These are phyloP conservation scores for Ditula angustiorana DNA, from an alignment of 2,888 invertebrate species.

Conservation along the genomic window DNA sequence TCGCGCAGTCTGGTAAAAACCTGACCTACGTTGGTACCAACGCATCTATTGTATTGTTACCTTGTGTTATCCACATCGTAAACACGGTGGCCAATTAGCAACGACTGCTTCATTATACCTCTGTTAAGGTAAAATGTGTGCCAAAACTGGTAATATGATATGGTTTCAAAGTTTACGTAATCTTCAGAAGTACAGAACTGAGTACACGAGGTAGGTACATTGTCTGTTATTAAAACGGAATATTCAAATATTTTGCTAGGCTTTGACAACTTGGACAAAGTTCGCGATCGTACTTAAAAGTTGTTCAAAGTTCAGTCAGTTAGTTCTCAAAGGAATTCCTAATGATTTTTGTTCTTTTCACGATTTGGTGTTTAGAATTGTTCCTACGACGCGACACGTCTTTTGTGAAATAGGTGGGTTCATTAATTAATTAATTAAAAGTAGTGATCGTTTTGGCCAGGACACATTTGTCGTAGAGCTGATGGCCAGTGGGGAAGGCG, in stretches of 20 bases:
- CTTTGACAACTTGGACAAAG: slow-evolving; percentile 17
- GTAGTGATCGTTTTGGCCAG: background rate
- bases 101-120: background rate
- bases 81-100: background rate
- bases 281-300: slow-evolving; percentile 6
- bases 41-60: too few species aligned
- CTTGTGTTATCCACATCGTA: background rate
- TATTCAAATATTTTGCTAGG: slow-evolving; percentile 19
- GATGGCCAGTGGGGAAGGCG: too few species aligned
- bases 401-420: background rate
- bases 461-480: too few species aligned
- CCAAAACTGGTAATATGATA: background rate
- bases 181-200: background rate
- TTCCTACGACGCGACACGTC: background rate
- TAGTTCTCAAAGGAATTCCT: slow-evolving; percentile 24
- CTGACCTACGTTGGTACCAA: too few species aligned
- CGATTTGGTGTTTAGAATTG: background rate
- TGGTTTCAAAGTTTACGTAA: background rate
- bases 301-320: slow-evolving; percentile 4
- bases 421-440: background rate
- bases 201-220: background rate
- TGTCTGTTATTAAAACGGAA: slow-evolving; percentile 19
- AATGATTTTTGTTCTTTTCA: slow-evolving; percentile 18
- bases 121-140: background rate
- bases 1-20: too few species aligned